Conservation (phyloP, 2,888 invertebrate genomes). For the Zaprionus bogoriensis region DNA sequence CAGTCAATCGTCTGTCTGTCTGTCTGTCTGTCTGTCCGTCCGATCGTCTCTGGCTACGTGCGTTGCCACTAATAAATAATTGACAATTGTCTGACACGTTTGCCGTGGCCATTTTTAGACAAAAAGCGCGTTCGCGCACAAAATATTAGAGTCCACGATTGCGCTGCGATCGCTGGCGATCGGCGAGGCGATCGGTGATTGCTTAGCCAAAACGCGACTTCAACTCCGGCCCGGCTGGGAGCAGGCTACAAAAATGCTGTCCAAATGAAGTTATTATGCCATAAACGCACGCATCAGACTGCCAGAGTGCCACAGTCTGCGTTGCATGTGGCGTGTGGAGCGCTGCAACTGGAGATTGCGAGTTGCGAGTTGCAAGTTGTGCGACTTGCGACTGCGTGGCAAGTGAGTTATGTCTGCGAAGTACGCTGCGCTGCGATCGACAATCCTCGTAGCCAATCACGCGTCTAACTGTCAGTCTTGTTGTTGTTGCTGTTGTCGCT, state of each 20-base stretch:
- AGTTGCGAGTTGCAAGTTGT: conserved; percentile 25
- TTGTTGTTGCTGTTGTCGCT: conserved; percentile 23
- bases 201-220: conserved; percentile 26
- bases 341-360: conserved; percentile 16
- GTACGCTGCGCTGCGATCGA: conserved; percentile 43
- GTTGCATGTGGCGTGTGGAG: neutral
- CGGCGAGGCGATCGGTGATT: conserved; percentile 21
- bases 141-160: conserved; percentile 48
- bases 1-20: neutral
- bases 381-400: conserved; percentile 51
- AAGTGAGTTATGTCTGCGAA: conserved; percentile 72
- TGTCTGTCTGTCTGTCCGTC: conserved; percentile 8
- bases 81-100: conserved; percentile 76
- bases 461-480: conserved; percentile 61
- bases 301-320: conserved; percentile 3
- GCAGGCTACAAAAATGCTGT: conserved; percentile 66
- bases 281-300: conserved; percentile 80
- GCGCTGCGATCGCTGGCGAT: neutral
- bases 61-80: conserved; percentile 77
- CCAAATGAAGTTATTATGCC: conserved; percentile 82
- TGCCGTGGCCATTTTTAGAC: conserved; percentile 76
- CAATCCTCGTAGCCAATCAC: conserved; percentile 56
- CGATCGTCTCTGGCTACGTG: conserved; percentile 52
- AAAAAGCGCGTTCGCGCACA: conserved; percentile 57
- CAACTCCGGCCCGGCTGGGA: conserved; percentile 1